Evolutionary conservation across 2,888 invertebrate genomes (phyloP).

Genomic region (Cosmorhoe ocellata): DNA sequence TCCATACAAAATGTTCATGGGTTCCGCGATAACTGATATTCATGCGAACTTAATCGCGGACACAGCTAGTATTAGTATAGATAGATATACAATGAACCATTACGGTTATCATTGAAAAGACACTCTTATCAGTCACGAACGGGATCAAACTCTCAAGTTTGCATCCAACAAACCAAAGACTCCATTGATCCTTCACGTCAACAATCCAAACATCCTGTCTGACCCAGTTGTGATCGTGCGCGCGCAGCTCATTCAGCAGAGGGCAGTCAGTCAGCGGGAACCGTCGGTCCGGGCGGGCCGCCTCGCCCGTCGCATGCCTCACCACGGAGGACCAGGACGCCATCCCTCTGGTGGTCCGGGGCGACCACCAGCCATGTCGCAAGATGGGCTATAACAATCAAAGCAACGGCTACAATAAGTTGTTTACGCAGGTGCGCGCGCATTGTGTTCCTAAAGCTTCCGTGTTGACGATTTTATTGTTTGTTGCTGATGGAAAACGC

Average conservation of each 20-base stretch:
- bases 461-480: constrained; percentile 6
- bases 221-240: constrained; percentile 65
- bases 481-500: neutral
- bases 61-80: no score
- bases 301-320: constrained; percentile 52
- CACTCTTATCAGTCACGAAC: neutral
- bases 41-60: no score
- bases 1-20: no score
- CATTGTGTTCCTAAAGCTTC: constrained; percentile 27
- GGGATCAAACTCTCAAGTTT: neutral
- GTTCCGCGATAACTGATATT: no score
- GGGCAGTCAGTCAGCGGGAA: constrained; percentile 40
- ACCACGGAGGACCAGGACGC: constrained; percentile 79
- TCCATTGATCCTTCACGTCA: constrained; percentile 30
- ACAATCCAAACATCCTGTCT: constrained; percentile 36
- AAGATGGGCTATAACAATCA: constrained; percentile 90
- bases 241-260: constrained; percentile 69
- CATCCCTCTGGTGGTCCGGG: constrained; percentile 78
- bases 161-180: constrained; percentile 13
- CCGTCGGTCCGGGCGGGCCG: constrained; percentile 52
- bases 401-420: constrained; percentile 91
- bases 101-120: neutral
- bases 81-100: neutral
- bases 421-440: constrained; percentile 88
- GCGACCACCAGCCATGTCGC: constrained; percentile 78